Conservation (phyloP, 2,888 invertebrate genomes). For the Suillia variegata region DNA sequence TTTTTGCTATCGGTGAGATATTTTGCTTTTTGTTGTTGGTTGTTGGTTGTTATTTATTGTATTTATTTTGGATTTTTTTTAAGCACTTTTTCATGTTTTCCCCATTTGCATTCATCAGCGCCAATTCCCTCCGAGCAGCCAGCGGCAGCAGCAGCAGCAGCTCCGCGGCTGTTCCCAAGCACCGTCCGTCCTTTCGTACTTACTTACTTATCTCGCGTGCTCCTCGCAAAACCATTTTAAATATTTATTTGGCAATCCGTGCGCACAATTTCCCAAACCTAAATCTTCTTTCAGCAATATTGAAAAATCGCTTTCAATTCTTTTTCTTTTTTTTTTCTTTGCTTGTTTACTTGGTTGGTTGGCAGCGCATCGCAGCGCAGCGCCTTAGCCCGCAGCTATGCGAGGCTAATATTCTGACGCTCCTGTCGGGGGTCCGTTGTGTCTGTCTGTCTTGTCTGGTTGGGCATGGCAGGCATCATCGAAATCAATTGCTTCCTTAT, state of each 20-base stretch:
- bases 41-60: no score
- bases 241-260: slow-evolving; percentile 9
- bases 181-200: no score
- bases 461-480: no score
- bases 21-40: no score
- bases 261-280: not conserved
- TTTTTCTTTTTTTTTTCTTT: not conserved
- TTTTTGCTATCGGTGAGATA: no score
- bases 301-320: slow-evolving; percentile 8
- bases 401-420: no score
- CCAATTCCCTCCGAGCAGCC: no score
- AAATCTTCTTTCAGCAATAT: not conserved
- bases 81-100: not conserved
- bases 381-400: not conserved
- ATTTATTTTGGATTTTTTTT: not conserved
- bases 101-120: not conserved
- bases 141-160: no score
- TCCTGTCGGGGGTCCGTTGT: no score
- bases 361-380: not conserved
- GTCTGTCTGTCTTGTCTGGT: no score
- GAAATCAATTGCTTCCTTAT: slow-evolving; percentile 13
- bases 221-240: slow-evolving; percentile 15
- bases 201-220: not conserved
- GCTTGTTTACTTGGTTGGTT: not conserved
- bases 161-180: not conserved